Evolutionary conservation across 2,888 invertebrate species (phyloP).

Genomic region (Patella depressa): DNA sequence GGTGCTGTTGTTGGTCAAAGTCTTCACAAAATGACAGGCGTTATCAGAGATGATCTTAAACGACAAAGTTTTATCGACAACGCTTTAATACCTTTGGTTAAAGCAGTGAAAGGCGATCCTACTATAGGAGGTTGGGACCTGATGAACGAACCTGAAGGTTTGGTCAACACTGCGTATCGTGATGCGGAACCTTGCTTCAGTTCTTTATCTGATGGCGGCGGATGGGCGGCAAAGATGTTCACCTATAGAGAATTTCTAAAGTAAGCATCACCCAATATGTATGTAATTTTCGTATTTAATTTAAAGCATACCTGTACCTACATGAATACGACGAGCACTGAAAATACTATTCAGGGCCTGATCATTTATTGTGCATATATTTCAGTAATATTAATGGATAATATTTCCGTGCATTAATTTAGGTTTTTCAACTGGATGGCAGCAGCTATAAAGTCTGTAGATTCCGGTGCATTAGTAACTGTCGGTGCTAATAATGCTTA

Average conservation of each 20-base stretch:
- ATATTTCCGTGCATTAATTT: background rate
- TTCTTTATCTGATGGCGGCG: background rate
- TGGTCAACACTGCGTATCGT: background rate
- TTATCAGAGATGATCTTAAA: background rate
- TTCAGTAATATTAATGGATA: too few species aligned
- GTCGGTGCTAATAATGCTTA: background rate
- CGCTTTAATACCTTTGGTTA: background rate
- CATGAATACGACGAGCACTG: too few species aligned
- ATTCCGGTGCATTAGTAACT: background rate
- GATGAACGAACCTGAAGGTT: slow-evolving; percentile 6
- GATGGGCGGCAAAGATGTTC: background rate
- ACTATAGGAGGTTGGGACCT: background rate
- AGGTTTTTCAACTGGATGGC: background rate
- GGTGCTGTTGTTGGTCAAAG: background rate
- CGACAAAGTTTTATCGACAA: background rate
- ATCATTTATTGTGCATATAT: too few species aligned
- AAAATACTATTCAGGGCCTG: too few species aligned
- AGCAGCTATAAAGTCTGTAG: background rate
- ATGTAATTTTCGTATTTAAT: too few species aligned
- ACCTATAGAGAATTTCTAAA: background rate
- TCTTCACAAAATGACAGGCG: background rate
- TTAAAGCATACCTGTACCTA: too few species aligned
- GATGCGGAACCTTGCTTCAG: background rate
- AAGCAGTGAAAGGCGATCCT: background rate
- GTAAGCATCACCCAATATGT: background rate